Base-by-base conservation (phyloP, 1,140 invertebrate species). In the Scaptomyza hsui region DNA sequence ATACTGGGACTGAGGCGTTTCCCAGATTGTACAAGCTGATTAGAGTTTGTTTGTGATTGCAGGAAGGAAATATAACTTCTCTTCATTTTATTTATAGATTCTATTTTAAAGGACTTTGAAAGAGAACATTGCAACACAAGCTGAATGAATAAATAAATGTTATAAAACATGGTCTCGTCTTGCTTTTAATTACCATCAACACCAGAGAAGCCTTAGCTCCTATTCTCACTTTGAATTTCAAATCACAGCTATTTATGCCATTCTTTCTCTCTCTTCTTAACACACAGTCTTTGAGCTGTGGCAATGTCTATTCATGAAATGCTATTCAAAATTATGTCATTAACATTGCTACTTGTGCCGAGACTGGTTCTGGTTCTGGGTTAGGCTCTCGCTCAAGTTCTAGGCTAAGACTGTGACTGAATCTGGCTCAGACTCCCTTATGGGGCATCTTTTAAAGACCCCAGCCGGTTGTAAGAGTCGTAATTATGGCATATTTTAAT, bases 401-500 rank as follows among this genome's bases (percentile, higher is more conserved):
- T 29, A 29, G 26, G 6, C 32, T n/a, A 12, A 37, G n/a, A n/a
- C 32, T 37, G 12, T 3, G 32, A 0, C 32, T 41, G 15, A 10
- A n/a, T n/a, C n/a, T n/a, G 35, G 32, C 37, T 53, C 26, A 37
- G 4, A 4, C 29, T 39, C 21, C n/a, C 9, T 44, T 57, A 45
- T 57, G 63, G 65, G n/a, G 21, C 44, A 24, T 19, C 61, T n/a
- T n/a, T 3, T 18, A 44, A 39, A 62, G 48, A 47, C 13, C 26
- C 39, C 16, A 56, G 67, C 32, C 44, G 41, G 59, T 63, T 62
- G 2, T 13, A 26, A 53, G 4, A 59, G 24, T 48, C 19, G 47
- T 71, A 85, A 85, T 85, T 86, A 85, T 85, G 81, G 81, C 81
- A 86, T 81, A 80, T 80, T 85, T 86, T 83, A 75, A 83, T 72